Evolutionary conservation across 1,140 invertebrate genomes (phyloP).

Genomic region (Dufourea novaeangliae): DNA sequence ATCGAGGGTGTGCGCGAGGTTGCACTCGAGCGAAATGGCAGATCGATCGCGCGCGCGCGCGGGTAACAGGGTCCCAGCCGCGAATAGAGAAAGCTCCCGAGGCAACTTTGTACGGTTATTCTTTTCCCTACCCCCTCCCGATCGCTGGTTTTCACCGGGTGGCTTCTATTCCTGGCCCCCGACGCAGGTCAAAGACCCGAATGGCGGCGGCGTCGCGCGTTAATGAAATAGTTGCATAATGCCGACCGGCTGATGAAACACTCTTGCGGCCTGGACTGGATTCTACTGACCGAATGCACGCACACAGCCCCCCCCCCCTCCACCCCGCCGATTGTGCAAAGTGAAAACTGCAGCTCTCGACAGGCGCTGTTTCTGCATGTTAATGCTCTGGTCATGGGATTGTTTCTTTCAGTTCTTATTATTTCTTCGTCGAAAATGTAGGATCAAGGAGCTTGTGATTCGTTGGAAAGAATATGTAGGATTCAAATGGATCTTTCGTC

Average conservation of each 20-base stretch:
- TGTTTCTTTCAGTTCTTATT: background rate
- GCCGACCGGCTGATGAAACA: slow-evolving; percentile 14
- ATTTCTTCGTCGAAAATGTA: no score
- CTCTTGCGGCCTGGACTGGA: slow-evolving; percentile 16
- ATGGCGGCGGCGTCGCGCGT: background rate
- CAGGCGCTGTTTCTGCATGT: background rate
- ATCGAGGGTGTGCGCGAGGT: slow-evolving; percentile 45
- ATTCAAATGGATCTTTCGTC: no score
- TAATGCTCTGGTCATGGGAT: background rate
- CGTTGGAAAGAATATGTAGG: no score
- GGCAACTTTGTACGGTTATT: background rate
- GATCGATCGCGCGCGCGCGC: slow-evolving; percentile 48
- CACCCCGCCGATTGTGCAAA: slow-evolving; percentile 34
- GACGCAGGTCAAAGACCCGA: slow-evolving; percentile 22
- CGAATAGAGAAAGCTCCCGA: slow-evolving; percentile 43
- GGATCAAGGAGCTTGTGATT: background rate
- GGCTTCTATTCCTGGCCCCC: slow-evolving; percentile 9
- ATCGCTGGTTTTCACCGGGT: background rate
- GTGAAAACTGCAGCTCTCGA: slow-evolving; percentile 26
- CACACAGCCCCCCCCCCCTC: no score
- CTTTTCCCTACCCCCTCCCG: background rate
- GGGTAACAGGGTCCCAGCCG: slow-evolving; percentile 18
- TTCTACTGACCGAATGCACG: slow-evolving; percentile 32
- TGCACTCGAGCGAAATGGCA: slow-evolving; percentile 51
- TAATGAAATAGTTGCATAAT: slow-evolving; percentile 52